A percentile compares a stretch with the other conserved stretches of the same genome.
phyloP scores from a whole-genome alignment of 2,113 vertebrate genomes.

The Xyliphius kryptos region DNA sequence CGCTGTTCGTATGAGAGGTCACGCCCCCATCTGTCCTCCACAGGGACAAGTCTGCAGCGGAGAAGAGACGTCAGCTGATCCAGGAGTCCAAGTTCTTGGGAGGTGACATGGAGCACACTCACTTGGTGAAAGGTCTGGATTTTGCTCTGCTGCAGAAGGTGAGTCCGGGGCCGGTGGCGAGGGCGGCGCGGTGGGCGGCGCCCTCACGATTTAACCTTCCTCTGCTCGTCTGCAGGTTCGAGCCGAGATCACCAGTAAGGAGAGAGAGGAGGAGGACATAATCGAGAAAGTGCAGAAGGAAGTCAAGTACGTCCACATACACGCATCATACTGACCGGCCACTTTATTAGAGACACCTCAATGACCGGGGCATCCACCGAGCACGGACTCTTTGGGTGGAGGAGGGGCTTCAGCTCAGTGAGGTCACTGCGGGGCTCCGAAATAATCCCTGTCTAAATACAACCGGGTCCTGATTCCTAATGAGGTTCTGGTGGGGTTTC shows the following conservation, averaged over 20 bases:
- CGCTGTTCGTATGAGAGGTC: too few species aligned
- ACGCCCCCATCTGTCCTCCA: neutral
- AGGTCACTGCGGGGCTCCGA: too few species aligned
- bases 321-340: neutral
- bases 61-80: slow-evolving; percentile 94
- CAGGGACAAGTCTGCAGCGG: slow-evolving; percentile 93
- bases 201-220: neutral
- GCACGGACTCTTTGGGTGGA: too few species aligned
- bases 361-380: neutral
- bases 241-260: slow-evolving; percentile 96
- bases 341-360: neutral
- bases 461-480: too few species aligned
- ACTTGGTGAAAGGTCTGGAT: slow-evolving; percentile 98
- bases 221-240: slow-evolving; percentile 70
- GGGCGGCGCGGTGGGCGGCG: neutral
- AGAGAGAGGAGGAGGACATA: slow-evolving; percentile 93
- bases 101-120: slow-evolving; percentile 99
- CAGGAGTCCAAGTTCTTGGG: slow-evolving; percentile 99
- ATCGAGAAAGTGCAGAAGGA: slow-evolving; percentile 97
- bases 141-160: slow-evolving; percentile 97
- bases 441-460: too few species aligned
- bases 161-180: slow-evolving; percentile 12
- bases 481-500: too few species aligned
- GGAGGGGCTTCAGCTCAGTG: too few species aligned
- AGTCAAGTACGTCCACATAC: slow-evolving; percentile 78